Percentiles rank a stretch among this genome's conserved stretches.
These are phyloP conservation scores for Palaemon carinicauda DNA, from an alignment of 1,140 invertebrate species.

Conservation along the genomic window DNA sequence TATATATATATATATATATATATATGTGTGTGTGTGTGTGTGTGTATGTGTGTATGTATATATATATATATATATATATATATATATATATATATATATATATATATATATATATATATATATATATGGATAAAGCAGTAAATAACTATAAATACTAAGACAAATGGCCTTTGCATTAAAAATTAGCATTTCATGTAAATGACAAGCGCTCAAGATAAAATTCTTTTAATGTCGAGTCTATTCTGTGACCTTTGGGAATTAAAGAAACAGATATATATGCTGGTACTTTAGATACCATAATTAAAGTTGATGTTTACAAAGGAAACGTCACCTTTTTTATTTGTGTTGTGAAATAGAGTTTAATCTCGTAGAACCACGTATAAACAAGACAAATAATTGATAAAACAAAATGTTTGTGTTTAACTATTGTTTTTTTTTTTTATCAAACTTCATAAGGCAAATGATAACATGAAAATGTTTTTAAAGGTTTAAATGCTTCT, in stretches of 20 bases:
- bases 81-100: conserved; percentile 19
- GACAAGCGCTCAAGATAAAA: too few relatives aligned
- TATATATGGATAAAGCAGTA: conserved; percentile 7
- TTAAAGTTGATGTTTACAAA: too few relatives aligned
- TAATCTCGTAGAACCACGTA: too few relatives aligned
- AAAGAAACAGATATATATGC: too few relatives aligned
- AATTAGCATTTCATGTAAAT: background rate
- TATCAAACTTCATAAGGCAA: background rate
- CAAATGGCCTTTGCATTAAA: background rate
- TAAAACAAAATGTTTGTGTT: too few relatives aligned
- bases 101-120: conserved; percentile 31
- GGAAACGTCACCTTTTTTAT: too few relatives aligned
- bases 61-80: conserved; percentile 13
- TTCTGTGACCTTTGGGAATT: too few relatives aligned
- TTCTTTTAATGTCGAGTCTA: too few relatives aligned
- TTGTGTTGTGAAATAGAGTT: too few relatives aligned
- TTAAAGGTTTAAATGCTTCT: background rate
- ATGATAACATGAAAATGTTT: background rate
- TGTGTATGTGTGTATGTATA: conserved; percentile 26
- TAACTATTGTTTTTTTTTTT: too few relatives aligned
- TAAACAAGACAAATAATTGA: too few relatives aligned
- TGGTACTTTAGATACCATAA: too few relatives aligned
- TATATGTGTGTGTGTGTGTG: conserved; percentile 20
- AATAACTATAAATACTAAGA: background rate
- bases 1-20: conserved; percentile 12